phyloP scores from a whole-genome alignment of 2,797 vertebrate genomes.

The Crypturellus tataupa region DNA sequence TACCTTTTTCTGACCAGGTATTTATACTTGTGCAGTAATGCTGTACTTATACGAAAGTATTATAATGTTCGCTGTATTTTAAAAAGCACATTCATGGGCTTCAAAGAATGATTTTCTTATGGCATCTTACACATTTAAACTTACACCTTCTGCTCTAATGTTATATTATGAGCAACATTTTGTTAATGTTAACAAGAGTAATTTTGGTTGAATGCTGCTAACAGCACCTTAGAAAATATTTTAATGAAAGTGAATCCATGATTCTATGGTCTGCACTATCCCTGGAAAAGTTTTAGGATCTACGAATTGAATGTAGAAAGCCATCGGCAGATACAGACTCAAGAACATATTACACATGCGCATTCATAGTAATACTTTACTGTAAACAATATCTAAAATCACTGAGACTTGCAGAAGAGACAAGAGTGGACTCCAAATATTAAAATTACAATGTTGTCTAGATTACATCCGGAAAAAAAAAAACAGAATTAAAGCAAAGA shows the following conservation, averaged over 20 bases:
- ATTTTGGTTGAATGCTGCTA: not conserved
- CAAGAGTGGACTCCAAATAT: not conserved
- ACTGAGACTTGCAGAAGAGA: not conserved
- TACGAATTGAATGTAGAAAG: not conserved
- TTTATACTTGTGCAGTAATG: not conserved
- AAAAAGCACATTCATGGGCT: not conserved
- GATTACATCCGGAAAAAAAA: not conserved
- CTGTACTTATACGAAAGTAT: not conserved
- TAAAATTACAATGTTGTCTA: constrained; percentile 7
- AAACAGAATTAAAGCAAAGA: not conserved
- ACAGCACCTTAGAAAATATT: not conserved
- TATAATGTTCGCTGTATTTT: not conserved
- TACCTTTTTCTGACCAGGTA: not conserved
- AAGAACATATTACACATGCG: not conserved
- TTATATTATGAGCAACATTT: not conserved
- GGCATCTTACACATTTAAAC: not conserved
- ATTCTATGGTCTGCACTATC: not conserved
- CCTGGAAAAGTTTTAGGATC: not conserved
- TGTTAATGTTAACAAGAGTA: not conserved
- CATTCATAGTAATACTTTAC: not conserved
- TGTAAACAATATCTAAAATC: constrained; percentile 14
- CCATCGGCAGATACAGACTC: not conserved
- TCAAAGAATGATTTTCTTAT: not conserved
- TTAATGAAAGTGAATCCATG: not conserved
- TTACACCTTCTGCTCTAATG: not conserved